phyloP scores from a whole-genome alignment of 2,113 vertebrate species.

The Setophaga coronata region DNA sequence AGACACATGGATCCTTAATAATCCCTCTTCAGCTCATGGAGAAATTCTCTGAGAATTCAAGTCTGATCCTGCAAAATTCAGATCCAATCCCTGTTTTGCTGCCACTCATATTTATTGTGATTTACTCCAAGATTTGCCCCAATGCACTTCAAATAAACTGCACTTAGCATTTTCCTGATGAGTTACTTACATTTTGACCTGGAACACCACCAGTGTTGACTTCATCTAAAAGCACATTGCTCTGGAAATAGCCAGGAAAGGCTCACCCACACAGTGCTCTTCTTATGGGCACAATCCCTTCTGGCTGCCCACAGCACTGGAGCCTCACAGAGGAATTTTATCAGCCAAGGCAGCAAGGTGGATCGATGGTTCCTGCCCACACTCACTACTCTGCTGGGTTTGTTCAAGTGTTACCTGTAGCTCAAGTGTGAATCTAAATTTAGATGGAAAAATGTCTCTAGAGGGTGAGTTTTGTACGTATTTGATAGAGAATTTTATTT shows the following conservation, averaged over 20 bases:
- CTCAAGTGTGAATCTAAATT: neutral
- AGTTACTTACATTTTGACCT: neutral
- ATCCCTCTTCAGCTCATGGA: neutral
- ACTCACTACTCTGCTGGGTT: neutral
- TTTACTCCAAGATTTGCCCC: neutral
- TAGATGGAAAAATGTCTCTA: neutral
- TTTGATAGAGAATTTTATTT: neutral
- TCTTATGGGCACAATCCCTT: neutral
- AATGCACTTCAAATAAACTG: neutral
- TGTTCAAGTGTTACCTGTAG: neutral
- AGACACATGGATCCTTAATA: neutral
- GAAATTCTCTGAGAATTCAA: neutral
- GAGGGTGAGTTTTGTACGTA: neutral
- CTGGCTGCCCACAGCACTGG: neutral
- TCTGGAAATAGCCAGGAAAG: neutral
- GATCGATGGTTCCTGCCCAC: neutral
- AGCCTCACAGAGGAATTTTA: neutral
- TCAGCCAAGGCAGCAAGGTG: neutral
- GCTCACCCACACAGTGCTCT: accelerated
- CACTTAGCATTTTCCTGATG: neutral
- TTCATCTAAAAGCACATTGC: neutral
- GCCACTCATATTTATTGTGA: neutral
- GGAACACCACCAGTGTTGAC: neutral
- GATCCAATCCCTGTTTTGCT: neutral
- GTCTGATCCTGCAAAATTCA: neutral